Evolutionary conservation across 2,888 invertebrate species (phyloP), one percentile per base, ranked within the genome.

Genomic region (Cantharis rufa): DNA sequence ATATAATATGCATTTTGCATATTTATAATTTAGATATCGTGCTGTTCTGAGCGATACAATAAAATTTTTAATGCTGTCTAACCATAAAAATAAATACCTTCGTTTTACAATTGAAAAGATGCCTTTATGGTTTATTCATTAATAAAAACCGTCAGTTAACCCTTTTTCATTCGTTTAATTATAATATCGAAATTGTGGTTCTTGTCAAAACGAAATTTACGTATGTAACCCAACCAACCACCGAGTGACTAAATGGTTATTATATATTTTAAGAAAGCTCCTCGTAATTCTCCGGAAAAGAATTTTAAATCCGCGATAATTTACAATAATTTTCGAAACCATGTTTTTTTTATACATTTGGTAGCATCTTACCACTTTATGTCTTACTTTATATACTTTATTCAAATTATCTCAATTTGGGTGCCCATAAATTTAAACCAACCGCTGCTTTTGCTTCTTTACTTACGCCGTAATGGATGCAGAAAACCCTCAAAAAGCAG

Each of bases 321-420:
- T 32, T 32, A 48, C 48, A 48, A 48, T 63, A 16, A 13, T 61
- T 63, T 48, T 61, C 72, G 48, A 21, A 27, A 63, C 63, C 32
- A 16, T 18, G 7, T 62, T 69, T 69, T 73, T 21, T 28, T 15
- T n/a, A 28, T 28, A 68, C 69, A 16, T 62, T 48, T n/a, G 73
- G 62, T 62, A 62, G 72, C 48, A 69, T 28, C 48, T 69, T 69
- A 69, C 18, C 72, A 72, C 73, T 74, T 74, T 74, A 64, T 21
- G 72, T 72, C 72, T 73, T 70, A 72, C 72, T 72, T 70, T 76
- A 72, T 75, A 48, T 71, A 71, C 71, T 68, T 72, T 75, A 75
- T 76, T 73, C 76, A 72, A 72, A 73, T 76, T 76, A 76, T 76
- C 76, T 70, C 72, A 70, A 76, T 76, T 76, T 76, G 73, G 70